A percentile compares a stretch with the other conserved stretches of the same genome.
Conservation (phyloP, 1,140 invertebrate species). For the Drosophila quadrilineata region DNA sequence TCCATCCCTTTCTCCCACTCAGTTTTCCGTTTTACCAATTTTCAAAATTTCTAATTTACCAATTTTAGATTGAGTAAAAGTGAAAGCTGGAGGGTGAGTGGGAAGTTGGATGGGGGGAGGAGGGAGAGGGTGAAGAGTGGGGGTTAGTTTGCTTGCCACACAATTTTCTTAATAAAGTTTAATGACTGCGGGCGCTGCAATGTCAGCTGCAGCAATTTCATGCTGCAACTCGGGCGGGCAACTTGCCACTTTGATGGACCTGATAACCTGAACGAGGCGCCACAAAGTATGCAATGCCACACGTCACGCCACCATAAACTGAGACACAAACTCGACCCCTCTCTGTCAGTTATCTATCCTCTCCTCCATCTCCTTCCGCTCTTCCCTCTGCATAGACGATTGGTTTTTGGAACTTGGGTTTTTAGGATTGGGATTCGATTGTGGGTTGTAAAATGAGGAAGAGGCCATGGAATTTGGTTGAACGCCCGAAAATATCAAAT, state of each 20-base stretch:
- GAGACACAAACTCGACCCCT: not conserved
- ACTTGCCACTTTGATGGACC: conserved; percentile 66
- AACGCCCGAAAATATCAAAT: conserved; percentile 16
- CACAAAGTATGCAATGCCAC: conserved; percentile 47
- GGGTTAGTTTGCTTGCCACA: too few relatives aligned
- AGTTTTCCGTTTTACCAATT: conserved; percentile 3
- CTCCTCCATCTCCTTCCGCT: too few relatives aligned
- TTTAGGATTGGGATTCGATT: too few relatives aligned
- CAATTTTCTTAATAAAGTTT: conserved; percentile 76
- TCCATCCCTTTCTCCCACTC: conserved; percentile 1
- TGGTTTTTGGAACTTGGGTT: too few relatives aligned
- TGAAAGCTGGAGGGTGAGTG: too few relatives aligned
- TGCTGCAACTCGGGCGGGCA: not conserved
- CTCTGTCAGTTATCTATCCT: too few relatives aligned
- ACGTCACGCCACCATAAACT: conserved; percentile 9
- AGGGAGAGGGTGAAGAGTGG: not conserved
- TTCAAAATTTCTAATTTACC: not conserved
- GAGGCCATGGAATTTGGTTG: conserved; percentile 10
- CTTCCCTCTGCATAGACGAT: too few relatives aligned
- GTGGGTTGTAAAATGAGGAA: conserved; percentile 18
- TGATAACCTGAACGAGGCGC: conserved; percentile 40
- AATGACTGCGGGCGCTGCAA: conserved; percentile 70
- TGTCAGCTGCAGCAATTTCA: conserved; percentile 28
- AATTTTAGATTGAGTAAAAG: conserved; percentile 20
- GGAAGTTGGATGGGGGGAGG: too few relatives aligned